Evolutionary conservation across 1,140 invertebrate genomes (phyloP), one percentile per base, ranked within the genome.

Genomic region (Drosophila kanapiae): DNA sequence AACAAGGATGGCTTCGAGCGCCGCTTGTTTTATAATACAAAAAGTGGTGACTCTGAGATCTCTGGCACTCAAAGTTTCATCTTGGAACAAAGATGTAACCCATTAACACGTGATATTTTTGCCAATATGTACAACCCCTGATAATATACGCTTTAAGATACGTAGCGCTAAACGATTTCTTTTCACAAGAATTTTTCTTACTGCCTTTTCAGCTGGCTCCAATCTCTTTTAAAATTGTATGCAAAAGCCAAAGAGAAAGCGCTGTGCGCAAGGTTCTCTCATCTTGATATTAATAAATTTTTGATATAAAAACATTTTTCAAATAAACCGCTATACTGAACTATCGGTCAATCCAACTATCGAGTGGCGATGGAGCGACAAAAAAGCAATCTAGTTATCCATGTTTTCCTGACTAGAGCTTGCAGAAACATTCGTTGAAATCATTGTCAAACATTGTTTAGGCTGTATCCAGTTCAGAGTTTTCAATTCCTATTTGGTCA

Each of bases 1-100:
- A 97, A 96, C 2, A 95, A 98, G 82, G 95, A 97, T 62, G 98
- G 98, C 57, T 95, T 98, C 4, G 96, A 97, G 82, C 94, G 97
- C 47, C 94, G 94, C 65, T 94, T 96, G 3, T 94, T 97, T 78
- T 93, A 95, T 13, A 95, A 92, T 53, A 93, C 92, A 6, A 72
- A 79, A 23, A 64, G 72, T 11, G 91, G 91, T 3, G 45, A 69
- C 13, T 68, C 91, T 1, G 23, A 74, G 8, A 76, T 82, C 33
- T 23, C n/a, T 10, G 74, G 85, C 27, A 70, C 80, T 35, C 43
- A 53, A 47, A 86, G 82, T 47, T 87, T 87, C 33, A 11, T 64
- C 9, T 8, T 45, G 27, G 58, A 61, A 43, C 57, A 68, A 43
- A 59, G 37, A 85, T 60, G 16, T 13, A 37, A 16, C 13, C 23